These are phyloP conservation scores for Nylanderia fulva DNA, from an alignment of 1,140 invertebrate genomes.

Conservation along the genomic window DNA sequence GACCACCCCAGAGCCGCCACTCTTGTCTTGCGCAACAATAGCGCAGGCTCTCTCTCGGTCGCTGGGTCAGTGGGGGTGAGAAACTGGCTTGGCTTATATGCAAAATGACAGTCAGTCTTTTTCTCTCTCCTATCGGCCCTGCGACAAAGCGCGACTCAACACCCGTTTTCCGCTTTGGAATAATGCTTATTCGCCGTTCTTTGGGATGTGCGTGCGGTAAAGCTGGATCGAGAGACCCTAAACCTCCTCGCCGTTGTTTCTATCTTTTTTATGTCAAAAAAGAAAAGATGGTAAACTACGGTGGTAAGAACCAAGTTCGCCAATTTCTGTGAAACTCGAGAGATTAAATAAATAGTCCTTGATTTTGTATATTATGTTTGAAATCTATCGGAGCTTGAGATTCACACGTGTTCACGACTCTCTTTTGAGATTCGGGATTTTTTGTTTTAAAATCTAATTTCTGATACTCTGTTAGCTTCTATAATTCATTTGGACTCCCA, in stretches of 20 bases:
- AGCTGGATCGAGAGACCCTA: background rate
- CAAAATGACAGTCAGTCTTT: slow-evolving; percentile 85
- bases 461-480: background rate
- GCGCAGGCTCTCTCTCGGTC: slow-evolving; percentile 74
- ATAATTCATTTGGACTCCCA: background rate
- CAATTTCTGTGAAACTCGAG: background rate
- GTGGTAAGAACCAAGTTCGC: background rate
- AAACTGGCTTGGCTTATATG: slow-evolving; percentile 85
- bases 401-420: background rate
- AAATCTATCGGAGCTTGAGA: background rate
- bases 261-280: background rate
- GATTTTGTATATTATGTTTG: background rate
- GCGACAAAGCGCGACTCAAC: slow-evolving; percentile 71
- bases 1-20: slow-evolving; percentile 16
- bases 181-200: background rate
- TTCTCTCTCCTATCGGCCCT: slow-evolving; percentile 86
- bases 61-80: slow-evolving; percentile 85
- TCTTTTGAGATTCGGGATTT: background rate
- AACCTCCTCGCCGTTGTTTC: background rate
- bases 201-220: background rate
- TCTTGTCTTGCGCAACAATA: slow-evolving; percentile 18
- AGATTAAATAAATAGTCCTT: background rate
- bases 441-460: background rate
- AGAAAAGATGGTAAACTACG: background rate
- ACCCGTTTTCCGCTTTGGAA: background rate